Evolutionary conservation across 2,888 invertebrate species (phyloP), one percentile per base, ranked within the genome.

Genomic region (Pseudococcus jackbeardsleyi): DNA sequence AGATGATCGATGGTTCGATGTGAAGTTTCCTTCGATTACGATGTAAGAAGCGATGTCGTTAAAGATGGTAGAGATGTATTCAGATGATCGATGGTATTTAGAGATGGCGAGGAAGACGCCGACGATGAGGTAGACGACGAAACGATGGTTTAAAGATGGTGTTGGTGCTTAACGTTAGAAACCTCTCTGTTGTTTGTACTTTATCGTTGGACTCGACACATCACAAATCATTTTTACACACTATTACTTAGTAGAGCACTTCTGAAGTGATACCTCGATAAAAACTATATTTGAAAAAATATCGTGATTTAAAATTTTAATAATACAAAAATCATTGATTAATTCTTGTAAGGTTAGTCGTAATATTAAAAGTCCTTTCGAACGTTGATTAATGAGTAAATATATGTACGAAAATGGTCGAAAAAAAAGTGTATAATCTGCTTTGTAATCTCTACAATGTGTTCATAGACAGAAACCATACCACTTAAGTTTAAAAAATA

Each of bases 191-290:
- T 0, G 42, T 42, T 42, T 42, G 42, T 82, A 46, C 46, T 82
- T 82, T 82, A 82, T 82, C 79, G 22, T 46, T 54, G 85, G 54
- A 42, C 84, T 39, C 64, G 85, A 79, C 79, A 88, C 79, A 79
- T 77, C 79, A 88, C 82, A 88, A 26, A 82, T 82, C 79, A 82
- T 82, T 54, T 87, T 88, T 59, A 88, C 77, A 77, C 79, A 88
- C 88, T 48, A 88, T 54, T 88, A 88, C 88, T 46, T 46, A 88
- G 88, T 50, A 88, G 88, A 88, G 87, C 87, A 87, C 87, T 87
- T 87, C 48, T 79, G 87, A 87, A 87, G 87, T 87, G 87, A 87
- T 87, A 87, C 88, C 88, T 88, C 54, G 88, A 88, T 88, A 88
- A 88, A 88, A 79, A 88, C 88, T 88, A 79, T 17, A 88, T 48